Evolutionary conservation across 2,797 vertebrate species (phyloP).

Genomic region (Valencia hispanica): DNA sequence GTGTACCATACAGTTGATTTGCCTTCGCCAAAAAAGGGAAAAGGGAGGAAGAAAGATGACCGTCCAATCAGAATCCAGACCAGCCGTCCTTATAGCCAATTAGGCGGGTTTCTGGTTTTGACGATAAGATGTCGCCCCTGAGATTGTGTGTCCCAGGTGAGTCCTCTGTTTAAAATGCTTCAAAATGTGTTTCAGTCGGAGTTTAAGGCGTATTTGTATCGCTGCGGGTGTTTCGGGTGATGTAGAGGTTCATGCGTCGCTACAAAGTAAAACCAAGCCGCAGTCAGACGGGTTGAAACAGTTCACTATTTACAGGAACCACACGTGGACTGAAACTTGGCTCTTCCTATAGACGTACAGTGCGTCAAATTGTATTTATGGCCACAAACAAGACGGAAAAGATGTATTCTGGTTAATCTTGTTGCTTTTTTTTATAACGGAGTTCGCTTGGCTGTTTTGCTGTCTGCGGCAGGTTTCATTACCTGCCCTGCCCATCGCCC

Average conservation of each 20-base stretch:
- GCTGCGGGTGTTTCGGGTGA: background rate
- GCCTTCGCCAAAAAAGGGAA: background rate
- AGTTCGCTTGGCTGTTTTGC: constrained; percentile 31
- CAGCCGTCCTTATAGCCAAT: constrained; percentile 62
- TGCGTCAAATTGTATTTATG: rapidly evolving
- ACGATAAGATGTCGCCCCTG: constrained; percentile 85
- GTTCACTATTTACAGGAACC: constrained; percentile 21
- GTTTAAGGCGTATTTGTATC: rapidly evolving
- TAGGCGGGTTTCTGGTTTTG: constrained; percentile 39
- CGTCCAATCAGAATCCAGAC: constrained; percentile 69
- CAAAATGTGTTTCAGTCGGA: rapidly evolving
- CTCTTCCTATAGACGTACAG: background rate
- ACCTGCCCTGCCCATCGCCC: constrained; percentile 72
- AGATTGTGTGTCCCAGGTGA: constrained; percentile 87
- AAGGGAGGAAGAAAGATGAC: background rate
- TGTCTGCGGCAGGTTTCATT: constrained; percentile 25
- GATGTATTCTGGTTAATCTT: rapidly evolving
- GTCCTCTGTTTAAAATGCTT: constrained; percentile 12
- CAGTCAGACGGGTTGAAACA: background rate
- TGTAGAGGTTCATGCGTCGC: background rate
- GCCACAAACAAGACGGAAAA: too few species aligned
- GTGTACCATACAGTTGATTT: background rate
- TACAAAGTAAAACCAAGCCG: rapidly evolving
- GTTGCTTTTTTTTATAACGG: rapidly evolving
- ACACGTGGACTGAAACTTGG: constrained; percentile 12